Conservation (phyloP, 2,888 invertebrate species). For the Ormyrus pomaceus region DNA sequence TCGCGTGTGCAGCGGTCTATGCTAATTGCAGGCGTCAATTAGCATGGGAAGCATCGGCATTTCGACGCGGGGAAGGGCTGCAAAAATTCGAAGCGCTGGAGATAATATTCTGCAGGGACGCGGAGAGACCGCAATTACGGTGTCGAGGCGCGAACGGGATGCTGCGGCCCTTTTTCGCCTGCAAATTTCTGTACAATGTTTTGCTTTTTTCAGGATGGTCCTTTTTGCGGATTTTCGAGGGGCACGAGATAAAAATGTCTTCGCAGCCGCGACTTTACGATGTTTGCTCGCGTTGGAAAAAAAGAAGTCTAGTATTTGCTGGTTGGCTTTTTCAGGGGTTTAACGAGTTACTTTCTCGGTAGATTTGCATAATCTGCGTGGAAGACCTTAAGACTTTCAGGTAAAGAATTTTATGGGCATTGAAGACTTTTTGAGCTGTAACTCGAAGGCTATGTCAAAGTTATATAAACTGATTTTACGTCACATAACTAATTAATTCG, state of each 20-base stretch:
- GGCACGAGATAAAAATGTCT: slow-evolving; percentile 10
- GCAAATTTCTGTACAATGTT: background rate
- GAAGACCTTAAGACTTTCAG: background rate
- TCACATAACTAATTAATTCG: too few species aligned
- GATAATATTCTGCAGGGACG: slow-evolving; percentile 21
- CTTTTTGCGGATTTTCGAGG: slow-evolving; percentile 23
- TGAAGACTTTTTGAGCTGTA: background rate
- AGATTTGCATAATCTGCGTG: slow-evolving; percentile 36
- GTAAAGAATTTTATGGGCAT: slow-evolving; percentile 8
- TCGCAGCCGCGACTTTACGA: background rate
- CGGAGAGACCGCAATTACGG: slow-evolving; percentile 24
- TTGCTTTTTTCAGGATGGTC: background rate
- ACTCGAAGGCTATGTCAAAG: background rate
- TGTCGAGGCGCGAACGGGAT: slow-evolving; percentile 3
- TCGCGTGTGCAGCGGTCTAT: slow-evolving; percentile 60
- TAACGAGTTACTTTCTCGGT: slow-evolving; percentile 1
- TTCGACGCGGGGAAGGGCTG: slow-evolving; percentile 61
- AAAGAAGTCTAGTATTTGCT: slow-evolving; percentile 12
- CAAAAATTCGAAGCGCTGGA: slow-evolving; percentile 28
- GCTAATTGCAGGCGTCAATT: slow-evolving; percentile 72
- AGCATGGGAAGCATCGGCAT: slow-evolving; percentile 73
- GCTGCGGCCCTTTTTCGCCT: background rate
- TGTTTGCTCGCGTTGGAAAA: slow-evolving; percentile 10
- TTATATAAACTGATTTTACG: background rate
- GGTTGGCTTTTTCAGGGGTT: slow-evolving; percentile 11